Evolutionary conservation across 2,113 vertebrate genomes (phyloP).

Genomic region (Brachyistius frenatus): DNA sequence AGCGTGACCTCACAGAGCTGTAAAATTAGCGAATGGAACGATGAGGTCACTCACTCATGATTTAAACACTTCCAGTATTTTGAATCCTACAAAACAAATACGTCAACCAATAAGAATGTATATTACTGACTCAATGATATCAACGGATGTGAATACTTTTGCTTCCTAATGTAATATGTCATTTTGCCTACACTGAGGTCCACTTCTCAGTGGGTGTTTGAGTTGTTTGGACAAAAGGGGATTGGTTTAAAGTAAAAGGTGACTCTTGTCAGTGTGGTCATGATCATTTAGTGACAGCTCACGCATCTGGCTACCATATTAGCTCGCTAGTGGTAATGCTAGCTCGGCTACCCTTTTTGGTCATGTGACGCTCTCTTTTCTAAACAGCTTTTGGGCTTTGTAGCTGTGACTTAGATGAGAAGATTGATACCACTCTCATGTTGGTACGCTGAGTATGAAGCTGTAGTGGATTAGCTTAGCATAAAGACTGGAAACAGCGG

Average conservation of each 20-base stretch:
- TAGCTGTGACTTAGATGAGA: no score
- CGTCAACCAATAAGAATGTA: not conserved
- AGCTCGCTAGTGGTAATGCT: no score
- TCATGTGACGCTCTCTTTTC: no score
- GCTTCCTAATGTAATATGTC: not conserved
- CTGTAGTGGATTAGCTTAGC: not conserved
- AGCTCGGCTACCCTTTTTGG: no score
- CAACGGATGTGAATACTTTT: not conserved
- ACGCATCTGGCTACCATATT: no score
- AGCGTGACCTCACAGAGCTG: slow-evolving; percentile 45
- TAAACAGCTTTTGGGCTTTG: no score
- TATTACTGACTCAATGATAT: slow-evolving; percentile 7
- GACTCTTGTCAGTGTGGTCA: not conserved
- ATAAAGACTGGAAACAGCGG: not conserved
- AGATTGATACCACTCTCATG: no score
- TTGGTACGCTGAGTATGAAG: no score
- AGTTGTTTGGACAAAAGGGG: not conserved
- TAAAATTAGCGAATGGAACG: slow-evolving; percentile 66
- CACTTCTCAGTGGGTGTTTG: not conserved
- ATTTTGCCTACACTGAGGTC: no score
- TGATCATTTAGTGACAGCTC: no score
- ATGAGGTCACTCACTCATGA: slow-evolving; percentile 63
- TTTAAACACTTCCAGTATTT: slow-evolving; percentile 32
- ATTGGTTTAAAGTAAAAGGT: not conserved
- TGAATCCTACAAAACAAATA: not conserved